phyloP scores from a whole-genome alignment of 2,888 invertebrate species.

The Bembecia ichneumoniformis region DNA sequence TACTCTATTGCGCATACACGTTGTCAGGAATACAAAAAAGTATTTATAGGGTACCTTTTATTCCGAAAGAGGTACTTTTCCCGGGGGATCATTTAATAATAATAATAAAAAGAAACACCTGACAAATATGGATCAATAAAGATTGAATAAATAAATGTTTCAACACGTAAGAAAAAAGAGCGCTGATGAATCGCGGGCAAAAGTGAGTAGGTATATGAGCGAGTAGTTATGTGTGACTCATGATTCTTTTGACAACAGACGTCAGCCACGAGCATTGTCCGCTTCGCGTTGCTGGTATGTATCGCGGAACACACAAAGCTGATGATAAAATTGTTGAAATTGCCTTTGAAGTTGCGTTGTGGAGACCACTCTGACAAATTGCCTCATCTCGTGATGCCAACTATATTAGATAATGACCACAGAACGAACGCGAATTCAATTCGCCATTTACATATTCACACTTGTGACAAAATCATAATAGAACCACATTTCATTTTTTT shows the following conservation, averaged over 20 bases:
- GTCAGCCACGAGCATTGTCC: slow-evolving; percentile 36
- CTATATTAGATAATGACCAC: slow-evolving; percentile 60
- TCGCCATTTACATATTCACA: slow-evolving; percentile 20
- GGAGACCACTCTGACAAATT: slow-evolving; percentile 40
- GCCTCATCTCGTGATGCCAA: slow-evolving; percentile 41
- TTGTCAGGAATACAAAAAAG: too few relatives aligned
- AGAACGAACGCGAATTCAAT: slow-evolving; percentile 64
- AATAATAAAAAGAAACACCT: too few relatives aligned
- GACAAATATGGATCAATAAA: too few relatives aligned
- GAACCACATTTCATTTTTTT: not conserved
- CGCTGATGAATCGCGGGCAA: too few relatives aligned
- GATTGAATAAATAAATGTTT: too few relatives aligned
- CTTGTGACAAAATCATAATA: not conserved
- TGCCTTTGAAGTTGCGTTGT: slow-evolving; percentile 32
- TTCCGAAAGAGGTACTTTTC: too few relatives aligned
- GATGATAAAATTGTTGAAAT: slow-evolving; percentile 65
- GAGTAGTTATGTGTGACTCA: slow-evolving; percentile 10
- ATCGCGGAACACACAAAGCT: slow-evolving; percentile 34
- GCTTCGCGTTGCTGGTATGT: slow-evolving; percentile 27
- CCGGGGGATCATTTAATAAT: too few relatives aligned
- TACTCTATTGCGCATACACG: too few relatives aligned
- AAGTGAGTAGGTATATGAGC: too few relatives aligned
- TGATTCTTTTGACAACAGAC: slow-evolving; percentile 22
- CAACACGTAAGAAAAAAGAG: too few relatives aligned
- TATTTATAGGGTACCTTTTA: too few relatives aligned